These are phyloP conservation scores for Mya arenaria DNA, from an alignment of 1,140 invertebrate species.

Conservation along the genomic window DNA sequence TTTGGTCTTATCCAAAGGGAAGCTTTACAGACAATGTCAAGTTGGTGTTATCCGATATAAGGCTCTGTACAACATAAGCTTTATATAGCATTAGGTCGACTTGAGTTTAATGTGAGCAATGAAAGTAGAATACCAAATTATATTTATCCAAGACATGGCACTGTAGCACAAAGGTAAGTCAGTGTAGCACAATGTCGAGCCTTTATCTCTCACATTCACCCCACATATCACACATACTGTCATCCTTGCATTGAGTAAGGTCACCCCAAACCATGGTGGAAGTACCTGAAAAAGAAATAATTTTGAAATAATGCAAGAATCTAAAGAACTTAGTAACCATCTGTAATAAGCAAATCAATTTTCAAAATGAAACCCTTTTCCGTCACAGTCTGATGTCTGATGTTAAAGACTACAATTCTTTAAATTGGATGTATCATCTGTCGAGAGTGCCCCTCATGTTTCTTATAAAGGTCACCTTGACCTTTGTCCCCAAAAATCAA, in stretches of 20 bases:
- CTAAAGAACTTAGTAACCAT: neutral
- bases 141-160: too few species aligned
- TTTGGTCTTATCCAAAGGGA: too few species aligned
- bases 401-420: neutral
- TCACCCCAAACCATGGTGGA: slow-evolving; percentile 60
- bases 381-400: neutral
- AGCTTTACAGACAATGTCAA: too few species aligned
- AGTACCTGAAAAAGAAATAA: slow-evolving; percentile 52
- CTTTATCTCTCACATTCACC: slow-evolving; percentile 61
- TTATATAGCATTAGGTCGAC: too few species aligned
- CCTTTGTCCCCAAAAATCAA: too few species aligned
- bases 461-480: too few species aligned
- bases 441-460: neutral
- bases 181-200: neutral
- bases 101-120: too few species aligned
- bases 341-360: neutral
- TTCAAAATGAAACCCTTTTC: neutral
- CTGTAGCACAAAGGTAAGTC: too few species aligned
- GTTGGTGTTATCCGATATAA: too few species aligned
- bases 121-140: too few species aligned
- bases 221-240: slow-evolving; percentile 42
- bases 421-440: neutral
- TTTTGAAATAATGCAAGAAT: neutral
- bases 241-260: slow-evolving; percentile 37
- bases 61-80: too few species aligned